These are phyloP conservation scores for Catharus minimus DNA, from an alignment of 2,113 vertebrate genomes.

Conservation along the genomic window DNA sequence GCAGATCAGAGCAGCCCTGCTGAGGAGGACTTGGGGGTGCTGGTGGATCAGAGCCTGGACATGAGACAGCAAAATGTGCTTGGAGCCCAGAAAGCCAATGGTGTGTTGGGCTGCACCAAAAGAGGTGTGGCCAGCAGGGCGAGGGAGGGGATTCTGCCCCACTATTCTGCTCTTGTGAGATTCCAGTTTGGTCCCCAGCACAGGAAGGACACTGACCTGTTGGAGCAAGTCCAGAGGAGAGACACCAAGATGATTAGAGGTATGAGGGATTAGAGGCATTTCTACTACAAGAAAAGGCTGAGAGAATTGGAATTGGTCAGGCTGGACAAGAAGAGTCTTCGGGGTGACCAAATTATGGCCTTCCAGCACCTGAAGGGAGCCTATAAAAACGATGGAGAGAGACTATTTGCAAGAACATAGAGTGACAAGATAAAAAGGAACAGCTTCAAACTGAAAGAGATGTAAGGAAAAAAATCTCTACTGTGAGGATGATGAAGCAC, in stretches of 20 bases:
- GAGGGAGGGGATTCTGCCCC: not conserved
- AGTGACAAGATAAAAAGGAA: not conserved
- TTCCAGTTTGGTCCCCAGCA: no score
- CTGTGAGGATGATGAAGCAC: not conserved
- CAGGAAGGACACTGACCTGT: not conserved
- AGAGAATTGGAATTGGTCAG: not conserved
- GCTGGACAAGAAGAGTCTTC: not conserved
- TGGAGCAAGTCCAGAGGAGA: not conserved
- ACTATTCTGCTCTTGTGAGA: rapidly evolving
- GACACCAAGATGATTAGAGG: not conserved
- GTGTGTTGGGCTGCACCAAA: not conserved
- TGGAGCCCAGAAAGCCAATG: not conserved
- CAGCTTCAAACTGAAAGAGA: not conserved
- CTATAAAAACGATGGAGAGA: not conserved
- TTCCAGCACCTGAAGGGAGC: not conserved
- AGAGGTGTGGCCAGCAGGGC: not conserved
- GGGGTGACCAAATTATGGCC: not conserved
- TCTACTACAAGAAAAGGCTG: not conserved
- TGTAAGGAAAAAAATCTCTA: not conserved
- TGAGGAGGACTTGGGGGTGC: not conserved
- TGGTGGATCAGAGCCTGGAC: not conserved
- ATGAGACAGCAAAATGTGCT: rapidly evolving
- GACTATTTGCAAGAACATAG: not conserved
- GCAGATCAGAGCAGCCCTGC: not conserved
- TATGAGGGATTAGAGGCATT: not conserved